phyloP scores from a whole-genome alignment of 2,113 vertebrate genomes.

The Perccottus glenii region DNA sequence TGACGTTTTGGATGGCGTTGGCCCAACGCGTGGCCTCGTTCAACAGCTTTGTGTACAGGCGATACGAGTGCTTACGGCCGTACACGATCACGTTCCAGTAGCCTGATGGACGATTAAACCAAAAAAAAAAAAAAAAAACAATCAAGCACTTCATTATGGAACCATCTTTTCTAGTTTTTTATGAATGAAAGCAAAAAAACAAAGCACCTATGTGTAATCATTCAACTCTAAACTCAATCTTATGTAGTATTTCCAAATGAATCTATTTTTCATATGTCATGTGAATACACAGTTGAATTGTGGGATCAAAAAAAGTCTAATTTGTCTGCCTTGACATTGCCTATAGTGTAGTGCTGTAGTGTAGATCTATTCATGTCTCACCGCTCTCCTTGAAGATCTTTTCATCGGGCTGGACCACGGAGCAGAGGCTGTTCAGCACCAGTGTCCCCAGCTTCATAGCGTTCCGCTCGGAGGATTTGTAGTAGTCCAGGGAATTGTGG shows the following conservation, averaged over 20 bases:
- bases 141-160: too few species aligned
- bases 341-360: too few species aligned
- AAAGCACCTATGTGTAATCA: too few species aligned
- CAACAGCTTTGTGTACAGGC: slow-evolving; percentile 91
- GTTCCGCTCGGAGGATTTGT: slow-evolving; percentile 93
- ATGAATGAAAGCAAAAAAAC: too few species aligned
- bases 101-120: slow-evolving; percentile 72
- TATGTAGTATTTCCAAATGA: too few species aligned
- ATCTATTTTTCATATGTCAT: too few species aligned
- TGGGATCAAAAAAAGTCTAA: too few species aligned
- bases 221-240: too few species aligned
- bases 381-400: slow-evolving; percentile 95
- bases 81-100: slow-evolving; percentile 94
- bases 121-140: neutral
- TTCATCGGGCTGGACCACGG: slow-evolving; percentile 90
- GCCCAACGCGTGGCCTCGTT: slow-evolving; percentile 94
- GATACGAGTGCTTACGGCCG: slow-evolving; percentile 94
- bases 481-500: slow-evolving; percentile 97
- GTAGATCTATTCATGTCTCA: slow-evolving; percentile 42
- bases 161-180: too few species aligned
- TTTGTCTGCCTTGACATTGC: too few species aligned
- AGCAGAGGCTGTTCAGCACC: slow-evolving; percentile 96
- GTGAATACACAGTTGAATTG: too few species aligned
- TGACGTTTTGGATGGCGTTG: slow-evolving; percentile 92
- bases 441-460: slow-evolving; percentile 91